phyloP scores from a whole-genome alignment of 2,888 invertebrate genomes.

The Dinocampus coccinellae region DNA sequence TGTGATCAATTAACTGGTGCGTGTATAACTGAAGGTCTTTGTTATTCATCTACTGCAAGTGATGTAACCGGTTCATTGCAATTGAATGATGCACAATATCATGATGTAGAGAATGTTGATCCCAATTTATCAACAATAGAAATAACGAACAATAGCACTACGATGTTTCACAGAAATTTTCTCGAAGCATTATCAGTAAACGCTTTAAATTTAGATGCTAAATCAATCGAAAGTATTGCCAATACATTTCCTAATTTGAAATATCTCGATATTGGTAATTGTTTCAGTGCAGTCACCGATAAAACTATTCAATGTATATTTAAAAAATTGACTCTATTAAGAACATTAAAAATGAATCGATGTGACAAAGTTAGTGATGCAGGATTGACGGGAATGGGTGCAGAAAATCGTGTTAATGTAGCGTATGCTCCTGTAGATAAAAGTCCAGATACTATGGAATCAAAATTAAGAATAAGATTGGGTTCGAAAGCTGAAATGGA shows the following conservation, averaged over 20 bases:
- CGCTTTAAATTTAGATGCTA: conserved; percentile 75
- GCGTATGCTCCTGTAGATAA: conserved; percentile 26
- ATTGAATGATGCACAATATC: neutral
- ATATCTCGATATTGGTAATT: conserved; percentile 77
- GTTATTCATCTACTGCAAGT: conserved; percentile 46
- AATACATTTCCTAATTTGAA: conserved; percentile 73
- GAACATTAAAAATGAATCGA: conserved; percentile 75
- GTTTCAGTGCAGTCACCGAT: conserved; percentile 81
- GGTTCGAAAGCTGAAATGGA: conserved; percentile 79
- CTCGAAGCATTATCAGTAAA: conserved; percentile 73
- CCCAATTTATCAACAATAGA: conserved; percentile 16
- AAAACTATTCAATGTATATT: conserved; percentile 77
- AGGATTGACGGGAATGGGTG: conserved; percentile 79
- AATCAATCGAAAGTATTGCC: conserved; percentile 74
- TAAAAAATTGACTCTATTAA: conserved; percentile 74
- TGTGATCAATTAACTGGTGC: conserved; percentile 76
- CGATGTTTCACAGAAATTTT: conserved; percentile 40
- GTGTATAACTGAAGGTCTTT: conserved; percentile 76
- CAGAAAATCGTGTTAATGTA: conserved; percentile 64
- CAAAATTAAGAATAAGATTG: conserved; percentile 71
- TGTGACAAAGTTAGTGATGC: conserved; percentile 80
- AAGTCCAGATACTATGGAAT: conserved; percentile 41
- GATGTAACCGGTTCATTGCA: neutral
- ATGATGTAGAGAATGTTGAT: conserved; percentile 41
- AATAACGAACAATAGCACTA: conserved; percentile 61